Base-by-base conservation (phyloP, 2,888 invertebrate genomes). In the Habrosyne pyritoides region DNA sequence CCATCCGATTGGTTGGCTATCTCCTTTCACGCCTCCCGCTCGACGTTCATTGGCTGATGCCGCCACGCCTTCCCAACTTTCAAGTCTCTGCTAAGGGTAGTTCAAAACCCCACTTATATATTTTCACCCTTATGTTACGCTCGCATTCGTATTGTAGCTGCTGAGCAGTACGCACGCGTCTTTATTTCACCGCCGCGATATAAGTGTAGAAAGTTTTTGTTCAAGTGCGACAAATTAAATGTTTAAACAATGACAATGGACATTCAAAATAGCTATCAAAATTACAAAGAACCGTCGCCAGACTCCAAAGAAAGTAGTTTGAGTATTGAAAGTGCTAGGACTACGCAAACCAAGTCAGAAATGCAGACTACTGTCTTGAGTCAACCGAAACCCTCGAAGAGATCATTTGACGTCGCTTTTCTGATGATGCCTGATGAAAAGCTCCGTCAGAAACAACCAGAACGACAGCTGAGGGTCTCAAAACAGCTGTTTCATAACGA, bases 361-460 rank as follows among this genome's bases (percentile, higher is more conserved):
- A 84, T 89, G 84, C 88, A 88, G 63, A 79, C 88, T 28, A 84
- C 87, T 8, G 77, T 82, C 47, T 55, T 87, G 14, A 87, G 80
- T 75, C 73, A 81, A 63, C 79, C 71, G 0, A 85, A 94, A 87
- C 75, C 93, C 84, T 66, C 93, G 68, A 98, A 98, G 75, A 92
- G 98, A 14, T 96, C 97, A 0, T 98, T 98, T 79, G 98, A 98
- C 81, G 98, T 98, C 10, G 98, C 98, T 0, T 98, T 98, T 74
- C 88, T 98, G 24, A 97, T 98, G 94, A 95, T 97, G 83, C 97
- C 97, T 1, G 97, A 97, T 79, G 97, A 97, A 61, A 96, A 96
- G 73, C 85, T 96, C 50, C 95, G 95, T 53, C 94, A 95, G 50
- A 94, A 95, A 69, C 94, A 93, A 64, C 91, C 87, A 51, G 94